Evolutionary conservation across 2,888 invertebrate species (phyloP).

Genomic region (Pilophorus perplexus): DNA sequence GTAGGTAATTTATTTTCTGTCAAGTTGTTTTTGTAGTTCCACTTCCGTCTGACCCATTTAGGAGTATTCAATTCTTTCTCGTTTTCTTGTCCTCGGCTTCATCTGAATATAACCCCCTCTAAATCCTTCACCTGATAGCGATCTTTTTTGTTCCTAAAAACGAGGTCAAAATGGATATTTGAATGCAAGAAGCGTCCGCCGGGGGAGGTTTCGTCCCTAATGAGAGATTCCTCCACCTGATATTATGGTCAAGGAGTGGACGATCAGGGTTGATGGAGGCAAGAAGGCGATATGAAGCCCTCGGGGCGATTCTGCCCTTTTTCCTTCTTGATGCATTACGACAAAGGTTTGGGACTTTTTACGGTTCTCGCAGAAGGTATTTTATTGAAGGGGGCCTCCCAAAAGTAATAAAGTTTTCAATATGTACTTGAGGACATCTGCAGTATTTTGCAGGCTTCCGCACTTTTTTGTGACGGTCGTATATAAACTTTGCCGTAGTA

Average conservation of each 20-base stretch:
- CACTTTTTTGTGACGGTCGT: too few relatives aligned
- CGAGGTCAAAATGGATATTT: not conserved
- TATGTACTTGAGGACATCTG: not conserved
- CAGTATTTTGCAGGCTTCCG: too few relatives aligned
- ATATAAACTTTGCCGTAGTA: too few relatives aligned
- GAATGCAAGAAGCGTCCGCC: not conserved
- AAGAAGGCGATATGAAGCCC: not conserved
- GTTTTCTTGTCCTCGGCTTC: too few relatives aligned
- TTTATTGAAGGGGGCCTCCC: not conserved
- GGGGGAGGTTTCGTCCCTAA: not conserved
- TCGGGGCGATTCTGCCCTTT: too few relatives aligned
- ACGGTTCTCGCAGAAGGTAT: not conserved
- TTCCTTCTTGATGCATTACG: not conserved
- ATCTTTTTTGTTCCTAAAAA: too few relatives aligned
- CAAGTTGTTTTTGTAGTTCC: too few relatives aligned
- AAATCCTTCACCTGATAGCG: too few relatives aligned
- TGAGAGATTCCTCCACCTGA: not conserved
- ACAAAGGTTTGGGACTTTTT: not conserved
- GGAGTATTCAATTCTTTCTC: too few relatives aligned
- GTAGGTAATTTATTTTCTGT: too few relatives aligned
- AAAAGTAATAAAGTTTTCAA: not conserved
- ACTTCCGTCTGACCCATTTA: too few relatives aligned
- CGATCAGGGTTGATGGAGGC: not conserved
- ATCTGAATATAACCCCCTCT: too few relatives aligned
- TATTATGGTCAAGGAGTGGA: not conserved